A percentile compares a stretch with the other conserved stretches of the same genome.
Conservation (phyloP, 2,797 vertebrate genomes). For the Oreochromis grahami region DNA sequence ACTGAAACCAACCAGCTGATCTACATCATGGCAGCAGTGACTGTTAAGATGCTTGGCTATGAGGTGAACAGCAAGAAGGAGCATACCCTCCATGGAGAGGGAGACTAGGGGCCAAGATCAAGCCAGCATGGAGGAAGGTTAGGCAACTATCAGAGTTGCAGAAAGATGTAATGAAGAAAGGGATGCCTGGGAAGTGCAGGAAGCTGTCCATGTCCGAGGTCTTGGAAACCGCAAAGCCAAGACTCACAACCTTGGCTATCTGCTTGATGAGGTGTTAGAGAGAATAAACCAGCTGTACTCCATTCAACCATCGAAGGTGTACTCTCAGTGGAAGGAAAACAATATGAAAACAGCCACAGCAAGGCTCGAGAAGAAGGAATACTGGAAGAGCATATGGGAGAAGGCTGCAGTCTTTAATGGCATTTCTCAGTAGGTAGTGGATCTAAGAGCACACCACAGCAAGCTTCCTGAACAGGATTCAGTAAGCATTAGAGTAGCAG, state of each 20-base stretch:
- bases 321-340: not conserved
- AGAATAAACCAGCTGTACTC: not conserved
- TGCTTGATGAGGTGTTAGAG: not conserved
- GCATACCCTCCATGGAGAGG: not conserved
- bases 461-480: not conserved
- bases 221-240: not conserved
- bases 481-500: not conserved
- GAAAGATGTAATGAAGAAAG: not conserved
- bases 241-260: not conserved
- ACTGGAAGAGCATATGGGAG: not conserved
- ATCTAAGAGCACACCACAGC: not conserved
- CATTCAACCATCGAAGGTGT: not conserved
- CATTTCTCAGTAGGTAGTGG: not conserved
- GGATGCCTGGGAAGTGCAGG: accelerated
- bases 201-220: not conserved
- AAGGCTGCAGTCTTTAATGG: not conserved
- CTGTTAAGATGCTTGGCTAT: not conserved
- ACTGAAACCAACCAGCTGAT: not conserved
- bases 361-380: not conserved
- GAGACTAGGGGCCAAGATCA: not conserved
- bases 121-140: not conserved
- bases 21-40: not conserved
- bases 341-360: not conserved
- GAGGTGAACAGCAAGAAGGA: not conserved
- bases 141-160: not conserved